A percentile compares a stretch with the other conserved stretches of the same genome.
These are phyloP conservation scores for Choloepus didactylus DNA, from an alignment of 2,797 vertebrate species.

Conservation along the genomic window DNA sequence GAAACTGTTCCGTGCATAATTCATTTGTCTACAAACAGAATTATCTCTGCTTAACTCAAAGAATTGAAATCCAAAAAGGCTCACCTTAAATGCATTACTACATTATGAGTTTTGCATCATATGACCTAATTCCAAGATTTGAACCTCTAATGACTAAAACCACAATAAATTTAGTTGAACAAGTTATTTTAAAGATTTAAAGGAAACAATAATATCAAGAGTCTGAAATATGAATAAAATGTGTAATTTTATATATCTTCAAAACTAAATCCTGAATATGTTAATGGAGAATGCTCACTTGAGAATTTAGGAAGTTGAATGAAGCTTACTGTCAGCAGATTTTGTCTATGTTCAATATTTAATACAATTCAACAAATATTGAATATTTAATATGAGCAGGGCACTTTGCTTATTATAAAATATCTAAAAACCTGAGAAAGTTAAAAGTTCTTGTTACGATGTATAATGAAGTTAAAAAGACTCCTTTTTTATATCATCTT, in stretches of 20 bases:
- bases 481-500: not conserved
- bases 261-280: conserved; percentile 4
- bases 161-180: not conserved
- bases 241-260: not conserved
- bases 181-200: conserved; percentile 32
- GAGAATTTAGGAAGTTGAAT: not conserved
- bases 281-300: not conserved
- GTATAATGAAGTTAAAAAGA: not conserved
- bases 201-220: conserved; percentile 13
- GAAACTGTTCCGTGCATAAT: not conserved
- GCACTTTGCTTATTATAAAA: not conserved
- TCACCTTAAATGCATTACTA: not conserved
- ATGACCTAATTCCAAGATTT: not conserved
- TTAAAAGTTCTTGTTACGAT: not conserved
- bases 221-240: not conserved
- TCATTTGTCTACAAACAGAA: not conserved
- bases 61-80: not conserved
- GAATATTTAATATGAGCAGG: not conserved
- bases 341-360: not conserved
- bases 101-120: not conserved
- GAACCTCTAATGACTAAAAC: not conserved
- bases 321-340: not conserved
- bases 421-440: not conserved
- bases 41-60: not conserved
- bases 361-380: not conserved